A percentile compares a stretch with the other conserved stretches of the same genome.
Evolutionary conservation across 2,888 invertebrate genomes (phyloP).

Genomic region (Agriopis marginaria): DNA sequence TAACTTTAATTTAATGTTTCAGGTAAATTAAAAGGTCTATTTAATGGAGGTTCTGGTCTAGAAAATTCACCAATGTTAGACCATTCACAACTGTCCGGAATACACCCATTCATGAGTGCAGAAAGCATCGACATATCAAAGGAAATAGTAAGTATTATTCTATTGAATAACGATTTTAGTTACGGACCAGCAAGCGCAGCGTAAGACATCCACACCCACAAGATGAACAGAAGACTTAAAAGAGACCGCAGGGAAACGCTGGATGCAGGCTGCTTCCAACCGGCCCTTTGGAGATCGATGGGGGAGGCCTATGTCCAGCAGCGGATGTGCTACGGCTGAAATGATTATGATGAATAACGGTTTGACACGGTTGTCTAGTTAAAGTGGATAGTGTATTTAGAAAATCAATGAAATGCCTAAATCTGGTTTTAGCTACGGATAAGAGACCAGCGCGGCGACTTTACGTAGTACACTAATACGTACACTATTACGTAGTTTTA

Average conservation of each 20-base stretch:
- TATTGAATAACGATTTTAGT: not conserved
- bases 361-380: too few relatives aligned
- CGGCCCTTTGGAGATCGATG: too few relatives aligned
- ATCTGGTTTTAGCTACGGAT: not conserved
- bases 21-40: constrained; percentile 69
- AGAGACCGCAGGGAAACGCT: too few relatives aligned
- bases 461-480: too few relatives aligned
- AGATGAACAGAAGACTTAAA: too few relatives aligned
- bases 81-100: constrained; percentile 88
- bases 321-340: too few relatives aligned
- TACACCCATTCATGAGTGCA: constrained; percentile 91
- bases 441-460: not conserved
- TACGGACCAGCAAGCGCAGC: not conserved
- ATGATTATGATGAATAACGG: too few relatives aligned
- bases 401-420: not conserved
- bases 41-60: constrained; percentile 59
- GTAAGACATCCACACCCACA: too few relatives aligned
- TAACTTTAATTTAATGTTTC: constrained; percentile 44
- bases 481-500: too few relatives aligned
- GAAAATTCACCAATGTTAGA: constrained; percentile 67
- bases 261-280: too few relatives aligned
- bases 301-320: too few relatives aligned
- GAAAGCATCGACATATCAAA: constrained; percentile 85
- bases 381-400: not conserved
- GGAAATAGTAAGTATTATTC: constrained; percentile 61